Percentiles rank a stretch among this genome's conserved stretches.
Conservation (phyloP, 2,888 invertebrate genomes). For the Theodoxus fluviatilis region DNA sequence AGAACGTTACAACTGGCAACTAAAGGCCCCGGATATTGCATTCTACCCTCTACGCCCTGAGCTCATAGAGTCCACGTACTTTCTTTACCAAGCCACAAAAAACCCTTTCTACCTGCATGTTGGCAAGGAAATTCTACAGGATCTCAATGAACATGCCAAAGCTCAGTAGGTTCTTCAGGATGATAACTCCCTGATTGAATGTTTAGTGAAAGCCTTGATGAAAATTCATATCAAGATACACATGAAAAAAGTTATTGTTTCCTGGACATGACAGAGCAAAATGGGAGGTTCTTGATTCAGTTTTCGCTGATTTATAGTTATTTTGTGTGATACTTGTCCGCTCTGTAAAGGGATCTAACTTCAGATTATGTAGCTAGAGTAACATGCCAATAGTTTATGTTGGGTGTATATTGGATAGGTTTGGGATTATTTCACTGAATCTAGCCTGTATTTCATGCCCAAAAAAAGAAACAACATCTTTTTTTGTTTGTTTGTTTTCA, state of each 20-base stretch:
- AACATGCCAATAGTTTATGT: too few species aligned
- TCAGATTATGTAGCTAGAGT: too few species aligned
- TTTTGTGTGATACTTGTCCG: not conserved
- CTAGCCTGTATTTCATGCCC: too few species aligned
- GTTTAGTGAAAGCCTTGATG: not conserved
- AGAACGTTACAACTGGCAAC: constrained; percentile 67
- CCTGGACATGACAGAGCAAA: not conserved
- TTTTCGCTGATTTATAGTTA: not conserved
- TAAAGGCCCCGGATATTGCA: constrained; percentile 68
- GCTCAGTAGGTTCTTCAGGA: constrained; percentile 67
- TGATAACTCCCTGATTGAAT: too few species aligned
- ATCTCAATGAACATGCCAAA: constrained; percentile 68
- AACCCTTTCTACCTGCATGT: constrained; percentile 75
- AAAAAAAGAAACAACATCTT: too few species aligned
- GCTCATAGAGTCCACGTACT: constrained; percentile 73
- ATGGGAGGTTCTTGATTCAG: not conserved
- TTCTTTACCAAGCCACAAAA: constrained; percentile 72
- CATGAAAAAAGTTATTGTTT: not conserved
- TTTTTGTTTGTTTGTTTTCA: too few species aligned
- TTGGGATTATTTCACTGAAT: too few species aligned
- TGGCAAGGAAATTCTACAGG: constrained; percentile 71
- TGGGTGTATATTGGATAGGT: too few species aligned
- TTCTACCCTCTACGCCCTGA: constrained; percentile 75
- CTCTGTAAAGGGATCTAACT: not conserved
- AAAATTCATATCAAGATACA: not conserved